A percentile compares a stretch with the other conserved stretches of the same genome.
Conservation (phyloP, 2,888 invertebrate species). For the Polydrusus cervinus region DNA sequence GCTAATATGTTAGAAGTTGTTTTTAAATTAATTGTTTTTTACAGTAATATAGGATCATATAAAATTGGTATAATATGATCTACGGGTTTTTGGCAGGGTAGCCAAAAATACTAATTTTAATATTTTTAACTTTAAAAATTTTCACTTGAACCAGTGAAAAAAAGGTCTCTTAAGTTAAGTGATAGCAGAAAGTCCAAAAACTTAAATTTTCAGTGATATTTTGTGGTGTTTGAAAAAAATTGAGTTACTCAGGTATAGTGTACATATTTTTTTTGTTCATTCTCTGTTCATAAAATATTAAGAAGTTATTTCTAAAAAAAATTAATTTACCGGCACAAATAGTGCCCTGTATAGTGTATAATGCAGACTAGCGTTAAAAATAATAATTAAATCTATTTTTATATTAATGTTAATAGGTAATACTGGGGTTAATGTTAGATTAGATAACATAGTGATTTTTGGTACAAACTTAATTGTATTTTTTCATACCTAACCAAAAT, state of each 20-base stretch:
- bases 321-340: conserved; percentile 19
- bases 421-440: conserved; percentile 51
- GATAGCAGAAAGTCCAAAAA: conserved; percentile 43
- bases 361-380: conserved; percentile 46
- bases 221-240: conserved; percentile 48
- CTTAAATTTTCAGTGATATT: conserved; percentile 51
- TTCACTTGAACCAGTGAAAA: conserved; percentile 33
- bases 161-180: conserved; percentile 36
- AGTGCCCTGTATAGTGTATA: conserved; percentile 31
- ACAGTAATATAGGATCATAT: not conserved
- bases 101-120: conserved; percentile 21
- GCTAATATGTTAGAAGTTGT: not conserved
- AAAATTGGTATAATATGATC: not conserved
- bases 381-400: conserved; percentile 56
- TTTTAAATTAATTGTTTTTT: not conserved
- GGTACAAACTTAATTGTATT: conserved; percentile 51
- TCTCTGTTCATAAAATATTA: conserved; percentile 14
- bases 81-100: conserved; percentile 20
- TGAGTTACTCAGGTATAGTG: conserved; percentile 40
- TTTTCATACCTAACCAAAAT: conserved; percentile 44
- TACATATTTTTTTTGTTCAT: conserved; percentile 34
- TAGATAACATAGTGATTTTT: conserved; percentile 51
- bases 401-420: conserved; percentile 54
- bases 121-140: conserved; percentile 8
- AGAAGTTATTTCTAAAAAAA: conserved; percentile 26